Evolutionary conservation across 2,797 vertebrate genomes (phyloP).

Genomic region (Hypotaenidia okinawae): DNA sequence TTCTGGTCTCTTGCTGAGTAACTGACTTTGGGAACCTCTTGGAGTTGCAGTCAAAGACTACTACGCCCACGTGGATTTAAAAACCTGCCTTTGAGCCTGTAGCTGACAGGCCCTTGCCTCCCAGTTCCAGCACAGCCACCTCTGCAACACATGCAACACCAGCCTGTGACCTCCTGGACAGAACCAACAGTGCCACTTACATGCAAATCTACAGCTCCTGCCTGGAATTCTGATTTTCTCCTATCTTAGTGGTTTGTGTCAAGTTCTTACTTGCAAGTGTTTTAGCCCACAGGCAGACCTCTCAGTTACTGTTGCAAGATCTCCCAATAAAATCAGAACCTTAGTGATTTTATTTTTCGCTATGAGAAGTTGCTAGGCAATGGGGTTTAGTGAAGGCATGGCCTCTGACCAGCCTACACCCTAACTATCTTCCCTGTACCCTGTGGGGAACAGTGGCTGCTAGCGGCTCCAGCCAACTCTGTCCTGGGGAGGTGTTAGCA

Average conservation of each 20-base stretch:
- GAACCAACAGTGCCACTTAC: not conserved
- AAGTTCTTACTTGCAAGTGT: not conserved
- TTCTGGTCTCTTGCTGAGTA: not conserved
- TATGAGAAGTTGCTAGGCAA: not conserved
- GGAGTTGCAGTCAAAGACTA: not conserved
- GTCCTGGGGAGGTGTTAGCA: not conserved
- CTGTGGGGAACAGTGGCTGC: not conserved
- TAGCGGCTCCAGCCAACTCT: not conserved
- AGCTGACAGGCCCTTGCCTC: not conserved
- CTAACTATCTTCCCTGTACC: not conserved
- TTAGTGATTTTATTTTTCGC: not conserved
- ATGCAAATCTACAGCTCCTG: not conserved
- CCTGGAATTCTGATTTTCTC: not conserved
- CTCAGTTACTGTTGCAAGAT: not conserved
- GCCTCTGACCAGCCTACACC: not conserved
- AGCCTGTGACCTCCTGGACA: not conserved
- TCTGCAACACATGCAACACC: not conserved
- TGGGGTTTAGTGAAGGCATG: not conserved
- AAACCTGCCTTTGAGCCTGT: not conserved
- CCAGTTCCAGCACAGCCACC: not conserved
- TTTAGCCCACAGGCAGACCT: conserved; percentile 25
- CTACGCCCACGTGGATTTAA: not conserved
- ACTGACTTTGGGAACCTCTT: not conserved
- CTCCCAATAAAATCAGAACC: not conserved
- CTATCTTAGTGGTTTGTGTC: not conserved